Evolutionary conservation across 2,797 vertebrate genomes (phyloP).

Genomic region (Luscinia megarhynchos): DNA sequence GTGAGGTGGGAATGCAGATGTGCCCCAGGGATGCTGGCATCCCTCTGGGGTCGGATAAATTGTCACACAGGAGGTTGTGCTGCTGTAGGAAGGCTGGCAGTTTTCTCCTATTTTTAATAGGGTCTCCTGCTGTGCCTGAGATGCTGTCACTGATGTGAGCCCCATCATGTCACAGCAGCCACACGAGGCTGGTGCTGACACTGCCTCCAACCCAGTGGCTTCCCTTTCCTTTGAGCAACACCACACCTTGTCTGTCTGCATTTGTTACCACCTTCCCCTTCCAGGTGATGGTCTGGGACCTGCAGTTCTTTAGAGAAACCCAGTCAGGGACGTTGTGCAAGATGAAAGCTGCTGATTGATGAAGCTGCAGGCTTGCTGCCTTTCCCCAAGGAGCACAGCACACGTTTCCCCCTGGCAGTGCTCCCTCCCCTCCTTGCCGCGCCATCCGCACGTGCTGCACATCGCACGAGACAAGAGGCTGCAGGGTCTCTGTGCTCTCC

Average conservation of each 20-base stretch:
- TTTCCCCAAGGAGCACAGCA: neutral
- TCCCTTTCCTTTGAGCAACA: neutral
- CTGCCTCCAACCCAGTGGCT: neutral
- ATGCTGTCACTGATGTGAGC: neutral
- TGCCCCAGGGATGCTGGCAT: neutral
- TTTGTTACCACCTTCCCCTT: neutral
- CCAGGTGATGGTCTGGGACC: neutral
- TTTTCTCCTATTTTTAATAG: neutral
- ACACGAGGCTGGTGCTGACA: neutral
- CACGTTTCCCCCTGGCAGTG: fast-evolving
- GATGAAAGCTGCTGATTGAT: neutral
- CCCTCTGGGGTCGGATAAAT: neutral
- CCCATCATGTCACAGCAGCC: neutral
- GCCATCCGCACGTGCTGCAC: fast-evolving
- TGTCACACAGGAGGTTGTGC: neutral
- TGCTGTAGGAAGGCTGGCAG: neutral
- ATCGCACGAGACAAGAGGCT: conserved; percentile 22
- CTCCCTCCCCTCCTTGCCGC: neutral
- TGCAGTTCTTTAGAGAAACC: neutral
- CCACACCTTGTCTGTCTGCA: too few species aligned
- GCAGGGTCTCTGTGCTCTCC: neutral
- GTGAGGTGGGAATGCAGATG: neutral
- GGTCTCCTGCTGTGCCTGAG: neutral
- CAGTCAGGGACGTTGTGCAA: neutral
- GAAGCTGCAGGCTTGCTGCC: neutral